phyloP scores from a whole-genome alignment of 2,797 vertebrate genomes.

The Thaleichthys pacificus region DNA sequence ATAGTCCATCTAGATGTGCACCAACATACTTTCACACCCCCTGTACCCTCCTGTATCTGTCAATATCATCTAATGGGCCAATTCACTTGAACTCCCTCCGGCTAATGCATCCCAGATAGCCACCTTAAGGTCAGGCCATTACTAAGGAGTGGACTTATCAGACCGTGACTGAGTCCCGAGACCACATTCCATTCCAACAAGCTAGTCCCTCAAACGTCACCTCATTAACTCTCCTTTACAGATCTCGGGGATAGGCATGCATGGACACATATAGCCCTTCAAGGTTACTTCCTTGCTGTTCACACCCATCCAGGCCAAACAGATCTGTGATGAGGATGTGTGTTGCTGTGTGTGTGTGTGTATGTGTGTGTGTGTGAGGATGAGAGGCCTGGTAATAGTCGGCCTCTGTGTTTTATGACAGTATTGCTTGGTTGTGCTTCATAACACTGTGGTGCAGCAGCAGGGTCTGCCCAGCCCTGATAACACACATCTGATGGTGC shows the following conservation, averaged over 20 bases:
- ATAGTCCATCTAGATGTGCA: neutral
- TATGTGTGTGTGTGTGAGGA: neutral
- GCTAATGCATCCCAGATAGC: neutral
- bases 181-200: neutral
- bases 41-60: neutral
- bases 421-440: constrained; percentile 2
- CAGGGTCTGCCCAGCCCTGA: constrained; percentile 19
- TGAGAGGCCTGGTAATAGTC: constrained; percentile 4
- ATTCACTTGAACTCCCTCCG: neutral
- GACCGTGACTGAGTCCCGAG: neutral
- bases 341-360: neutral
- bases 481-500: constrained; percentile 41
- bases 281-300: too few relatives aligned
- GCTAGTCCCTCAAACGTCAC: neutral
- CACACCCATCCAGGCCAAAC: too few relatives aligned
- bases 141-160: neutral
- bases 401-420: constrained; percentile 17
- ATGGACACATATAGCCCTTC: neutral
- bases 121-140: neutral
- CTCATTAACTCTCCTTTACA: neutral
- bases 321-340: constrained; percentile 23
- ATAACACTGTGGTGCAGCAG: neutral
- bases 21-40: neutral
- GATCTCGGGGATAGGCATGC: neutral
- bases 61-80: neutral